Evolutionary conservation across 2,888 invertebrate species (phyloP), one percentile per base, ranked within the genome.

Genomic region (Lamellibrachia satsuma): DNA sequence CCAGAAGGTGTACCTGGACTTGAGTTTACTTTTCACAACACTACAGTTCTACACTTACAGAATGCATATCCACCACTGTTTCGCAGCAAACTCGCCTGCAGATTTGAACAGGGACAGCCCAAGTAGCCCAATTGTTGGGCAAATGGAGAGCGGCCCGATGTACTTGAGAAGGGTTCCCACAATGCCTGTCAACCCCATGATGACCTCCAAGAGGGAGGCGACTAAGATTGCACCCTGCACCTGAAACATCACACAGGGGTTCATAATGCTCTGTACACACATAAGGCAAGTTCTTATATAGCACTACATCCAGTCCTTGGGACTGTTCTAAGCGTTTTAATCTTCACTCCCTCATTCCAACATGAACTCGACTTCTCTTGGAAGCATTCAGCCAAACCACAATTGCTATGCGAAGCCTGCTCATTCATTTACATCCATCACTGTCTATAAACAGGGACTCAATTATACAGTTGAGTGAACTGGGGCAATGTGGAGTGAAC

Each of bases 91-190:
- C 0, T 97, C 97, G 0, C 98, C 98, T 0, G 98, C 98, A 96
- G 98, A 98, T 95, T 98, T 97, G 95, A 98, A 98, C 90, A 98
- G 97, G 0, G 98, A 98, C 22, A 98, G 96, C 0, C 98, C 98
- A 93, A 98, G 98, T 92, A 98, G 97, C 0, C 98, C 97, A 15
- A 98, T 98, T 0, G 98, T 98, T 0, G 98, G 98, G 0, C 98
- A 98, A 93, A 98, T 98, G 0, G 98, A 98, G 93, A 98, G 96
- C 0, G 98, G 98, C 0, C 98, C 98, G 92, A 98, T 98, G 95
- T 97, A 98, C 92, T 97, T 97, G 2, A 98, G 96, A 92, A 98
- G 95, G 52, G 98, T 97, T 0, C 98, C 98, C 93, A 98, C 97
- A 11, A 98, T 97, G 3, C 98, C 98, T 95, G 95, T 94, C 93